Evolutionary conservation across 1,140 invertebrate genomes (phyloP).

Genomic region (Acromyrmex charruanus): DNA sequence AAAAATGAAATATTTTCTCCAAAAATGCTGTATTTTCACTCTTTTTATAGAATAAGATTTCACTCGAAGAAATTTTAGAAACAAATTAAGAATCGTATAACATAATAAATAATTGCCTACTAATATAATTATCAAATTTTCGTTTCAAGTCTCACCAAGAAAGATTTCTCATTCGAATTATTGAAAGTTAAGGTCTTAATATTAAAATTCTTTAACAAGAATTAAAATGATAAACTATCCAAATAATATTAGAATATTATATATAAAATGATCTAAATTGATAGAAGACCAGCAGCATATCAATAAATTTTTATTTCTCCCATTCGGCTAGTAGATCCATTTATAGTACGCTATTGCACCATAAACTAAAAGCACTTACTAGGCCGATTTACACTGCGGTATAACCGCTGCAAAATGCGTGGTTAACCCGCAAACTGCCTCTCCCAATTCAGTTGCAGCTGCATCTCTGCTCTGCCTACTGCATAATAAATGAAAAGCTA

Average conservation of each 20-base stretch:
- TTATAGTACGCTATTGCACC: constrained; percentile 29
- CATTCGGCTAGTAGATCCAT: constrained; percentile 22
- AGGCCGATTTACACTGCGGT: constrained; percentile 30
- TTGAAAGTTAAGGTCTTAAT: neutral
- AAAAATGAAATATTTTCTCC: no score
- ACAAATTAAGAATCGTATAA: neutral
- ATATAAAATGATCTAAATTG: neutral
- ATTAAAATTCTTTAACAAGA: neutral
- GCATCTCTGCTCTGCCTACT: neutral
- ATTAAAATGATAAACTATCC: neutral
- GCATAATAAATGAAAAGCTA: neutral
- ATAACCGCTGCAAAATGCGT: constrained; percentile 29
- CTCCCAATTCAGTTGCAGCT: neutral
- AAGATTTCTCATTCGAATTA: neutral
- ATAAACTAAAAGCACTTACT: constrained; percentile 49
- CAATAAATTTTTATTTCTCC: constrained; percentile 25
- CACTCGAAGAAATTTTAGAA: no score
- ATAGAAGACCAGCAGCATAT: neutral
- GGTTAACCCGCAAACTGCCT: neutral
- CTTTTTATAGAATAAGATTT: no score
- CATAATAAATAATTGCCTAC: neutral
- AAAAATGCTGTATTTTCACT: no score
- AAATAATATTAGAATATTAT: constrained; percentile 9
- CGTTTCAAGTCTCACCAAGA: neutral
- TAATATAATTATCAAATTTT: constrained; percentile 3